These are phyloP conservation scores for Agrotis segetum DNA, from an alignment of 2,888 invertebrate species.

Conservation along the genomic window DNA sequence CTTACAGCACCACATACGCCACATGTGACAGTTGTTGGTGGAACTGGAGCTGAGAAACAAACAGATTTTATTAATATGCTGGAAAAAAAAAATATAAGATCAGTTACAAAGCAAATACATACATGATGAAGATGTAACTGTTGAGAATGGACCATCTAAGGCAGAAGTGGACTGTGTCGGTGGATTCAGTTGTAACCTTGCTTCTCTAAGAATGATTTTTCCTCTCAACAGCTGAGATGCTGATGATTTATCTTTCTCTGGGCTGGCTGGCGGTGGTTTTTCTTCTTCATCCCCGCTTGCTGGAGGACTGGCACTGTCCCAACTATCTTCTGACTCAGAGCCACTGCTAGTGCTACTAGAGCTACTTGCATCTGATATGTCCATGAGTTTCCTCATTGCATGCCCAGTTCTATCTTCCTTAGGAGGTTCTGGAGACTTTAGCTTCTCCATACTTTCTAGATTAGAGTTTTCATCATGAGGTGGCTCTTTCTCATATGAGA, in stretches of 20 bases:
- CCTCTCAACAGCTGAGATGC: constrained; percentile 91
- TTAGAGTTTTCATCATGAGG: constrained; percentile 86
- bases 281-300: constrained; percentile 85
- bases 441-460: constrained; percentile 80
- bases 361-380: constrained; percentile 88
- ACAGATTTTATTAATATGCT: constrained; percentile 26
- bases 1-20: constrained; percentile 95
- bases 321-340: constrained; percentile 87
- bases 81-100: not conserved
- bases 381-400: constrained; percentile 87
- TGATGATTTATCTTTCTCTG: constrained; percentile 85
- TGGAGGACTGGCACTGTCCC: constrained; percentile 84
- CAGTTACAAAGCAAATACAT: constrained; percentile 69
- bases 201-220: constrained; percentile 93
- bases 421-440: constrained; percentile 76
- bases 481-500: constrained; percentile 85
- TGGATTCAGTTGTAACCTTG: constrained; percentile 92
- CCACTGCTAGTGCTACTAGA: constrained; percentile 86
- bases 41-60: constrained; percentile 86
- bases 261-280: constrained; percentile 82
- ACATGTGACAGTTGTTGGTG: constrained; percentile 93
- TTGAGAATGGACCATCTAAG: constrained; percentile 93
- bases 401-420: constrained; percentile 87
- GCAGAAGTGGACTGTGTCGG: constrained; percentile 83
- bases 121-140: constrained; percentile 82